These are phyloP conservation scores for Clanis bilineata DNA, from an alignment of 2,888 invertebrate species.

Conservation along the genomic window DNA sequence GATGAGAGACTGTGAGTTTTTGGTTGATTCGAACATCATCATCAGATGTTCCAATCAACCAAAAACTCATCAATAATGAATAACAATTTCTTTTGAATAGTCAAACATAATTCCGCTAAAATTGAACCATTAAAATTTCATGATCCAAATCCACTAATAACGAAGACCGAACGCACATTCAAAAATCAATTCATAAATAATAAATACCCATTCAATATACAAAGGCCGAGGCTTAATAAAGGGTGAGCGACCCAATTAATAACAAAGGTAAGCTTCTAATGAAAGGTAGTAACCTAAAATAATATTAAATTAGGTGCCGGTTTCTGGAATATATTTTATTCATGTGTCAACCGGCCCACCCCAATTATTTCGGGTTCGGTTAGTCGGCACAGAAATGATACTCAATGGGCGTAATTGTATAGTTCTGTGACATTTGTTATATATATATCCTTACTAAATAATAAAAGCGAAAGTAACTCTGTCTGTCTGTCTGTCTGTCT, in stretches of 20 bases:
- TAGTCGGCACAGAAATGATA: slow-evolving; percentile 7
- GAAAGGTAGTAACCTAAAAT: slow-evolving; percentile 35
- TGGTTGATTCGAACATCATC: too few relatives aligned
- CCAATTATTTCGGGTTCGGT: slow-evolving; percentile 14
- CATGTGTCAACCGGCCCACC: slow-evolving; percentile 22
- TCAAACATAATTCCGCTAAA: neutral
- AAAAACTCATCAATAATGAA: too few relatives aligned
- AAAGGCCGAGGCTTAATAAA: slow-evolving; percentile 6
- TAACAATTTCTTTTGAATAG: too few relatives aligned
- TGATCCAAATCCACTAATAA: neutral
- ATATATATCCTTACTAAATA: neutral
- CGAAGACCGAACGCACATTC: neutral
- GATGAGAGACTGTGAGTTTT: too few relatives aligned
- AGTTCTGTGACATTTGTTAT: neutral
- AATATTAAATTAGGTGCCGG: slow-evolving; percentile 30
- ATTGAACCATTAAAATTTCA: slow-evolving; percentile 4
- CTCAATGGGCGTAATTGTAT: slow-evolving; percentile 1
- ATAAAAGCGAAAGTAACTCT: too few relatives aligned
- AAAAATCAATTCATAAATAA: slow-evolving; percentile 6
- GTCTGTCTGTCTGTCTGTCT: too few relatives aligned
- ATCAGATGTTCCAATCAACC: too few relatives aligned
- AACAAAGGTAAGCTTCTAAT: slow-evolving; percentile 30
- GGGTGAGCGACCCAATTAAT: slow-evolving; percentile 29
- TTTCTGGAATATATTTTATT: slow-evolving; percentile 30
- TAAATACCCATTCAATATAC: slow-evolving; percentile 10